Evolutionary conservation across 2,888 invertebrate species (phyloP).

Genomic region (Drosophila subquinaria): DNA sequence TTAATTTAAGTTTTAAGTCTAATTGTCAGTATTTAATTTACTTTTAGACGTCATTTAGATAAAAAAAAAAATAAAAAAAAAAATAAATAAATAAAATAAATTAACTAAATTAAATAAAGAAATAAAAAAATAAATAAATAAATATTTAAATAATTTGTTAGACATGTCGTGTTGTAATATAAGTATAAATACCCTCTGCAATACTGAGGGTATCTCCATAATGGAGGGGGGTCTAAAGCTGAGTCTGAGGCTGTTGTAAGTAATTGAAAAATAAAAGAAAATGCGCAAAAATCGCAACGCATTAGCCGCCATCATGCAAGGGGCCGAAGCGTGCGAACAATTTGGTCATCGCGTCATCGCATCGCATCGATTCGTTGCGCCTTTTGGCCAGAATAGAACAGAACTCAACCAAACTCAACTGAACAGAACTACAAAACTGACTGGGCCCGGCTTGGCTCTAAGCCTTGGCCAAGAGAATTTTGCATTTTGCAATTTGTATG

Average conservation of each 20-base stretch:
- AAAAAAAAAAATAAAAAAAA: no score
- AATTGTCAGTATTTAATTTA: no score
- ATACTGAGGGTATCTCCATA: background rate
- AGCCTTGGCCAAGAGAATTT: conserved; percentile 8
- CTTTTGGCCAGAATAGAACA: conserved; percentile 55
- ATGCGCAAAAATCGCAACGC: conserved; percentile 74
- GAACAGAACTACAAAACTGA: background rate
- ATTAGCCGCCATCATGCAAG: conserved; percentile 55
- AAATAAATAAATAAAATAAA: no score
- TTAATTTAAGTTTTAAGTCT: no score
- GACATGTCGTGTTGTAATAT: background rate
- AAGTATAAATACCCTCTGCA: background rate
- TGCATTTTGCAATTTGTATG: conserved; percentile 72
- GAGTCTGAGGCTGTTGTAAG: conserved; percentile 28
- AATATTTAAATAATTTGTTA: background rate
- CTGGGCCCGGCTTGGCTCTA: conserved; percentile 11
- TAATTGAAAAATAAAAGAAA: conserved; percentile 67
- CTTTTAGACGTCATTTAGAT: no score
- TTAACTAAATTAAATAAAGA: no score
- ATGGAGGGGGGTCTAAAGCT: background rate
- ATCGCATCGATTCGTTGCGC: conserved; percentile 61
- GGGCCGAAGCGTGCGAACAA: conserved; percentile 77
- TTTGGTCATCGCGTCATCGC: conserved; percentile 53
- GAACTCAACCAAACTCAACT: background rate
- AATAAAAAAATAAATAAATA: no score